Conservation (phyloP, 2,888 invertebrate genomes). For the Pycnomerus fuliginosus region DNA sequence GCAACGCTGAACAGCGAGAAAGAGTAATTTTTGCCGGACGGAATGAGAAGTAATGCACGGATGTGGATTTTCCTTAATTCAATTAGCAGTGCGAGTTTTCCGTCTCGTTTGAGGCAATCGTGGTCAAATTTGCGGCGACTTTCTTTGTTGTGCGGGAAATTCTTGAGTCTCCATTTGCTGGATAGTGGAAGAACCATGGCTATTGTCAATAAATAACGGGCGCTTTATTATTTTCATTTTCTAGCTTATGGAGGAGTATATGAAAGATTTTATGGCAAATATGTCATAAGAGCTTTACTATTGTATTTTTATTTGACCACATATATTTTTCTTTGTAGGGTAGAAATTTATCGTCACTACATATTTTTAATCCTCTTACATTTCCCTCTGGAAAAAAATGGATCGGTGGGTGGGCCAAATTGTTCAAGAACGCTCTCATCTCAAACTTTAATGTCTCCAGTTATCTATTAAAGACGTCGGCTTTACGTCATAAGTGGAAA, state of each 20-base stretch:
- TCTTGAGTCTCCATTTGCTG: slow-evolving; percentile 4
- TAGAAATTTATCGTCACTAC: slow-evolving; percentile 33
- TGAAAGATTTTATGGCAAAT: slow-evolving; percentile 37
- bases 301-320: slow-evolving; percentile 30
- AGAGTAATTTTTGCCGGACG: too few species aligned
- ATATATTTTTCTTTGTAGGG: slow-evolving; percentile 32
- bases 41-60: slow-evolving; percentile 18
- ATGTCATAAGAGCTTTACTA: slow-evolving; percentile 34
- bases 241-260: slow-evolving; percentile 37
- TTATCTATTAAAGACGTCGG: slow-evolving; percentile 12
- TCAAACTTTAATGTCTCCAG: slow-evolving; percentile 6
- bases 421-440: too few species aligned
- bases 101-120: slow-evolving; percentile 12
- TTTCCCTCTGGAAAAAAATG: neutral
- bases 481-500: slow-evolving; percentile 26
- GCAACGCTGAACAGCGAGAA: slow-evolving; percentile 11
- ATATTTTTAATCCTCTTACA: slow-evolving; percentile 30
- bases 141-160: slow-evolving; percentile 10
- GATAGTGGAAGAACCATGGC: slow-evolving; percentile 24
- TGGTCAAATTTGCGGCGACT: slow-evolving; percentile 6
- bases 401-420: too few species aligned
- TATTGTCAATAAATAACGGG: slow-evolving; percentile 35
- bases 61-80: slow-evolving; percentile 18
- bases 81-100: slow-evolving; percentile 14
- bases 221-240: slow-evolving; percentile 43